Evolutionary conservation across 2,113 vertebrate species (phyloP).

Genomic region (Psophia crepitans): DNA sequence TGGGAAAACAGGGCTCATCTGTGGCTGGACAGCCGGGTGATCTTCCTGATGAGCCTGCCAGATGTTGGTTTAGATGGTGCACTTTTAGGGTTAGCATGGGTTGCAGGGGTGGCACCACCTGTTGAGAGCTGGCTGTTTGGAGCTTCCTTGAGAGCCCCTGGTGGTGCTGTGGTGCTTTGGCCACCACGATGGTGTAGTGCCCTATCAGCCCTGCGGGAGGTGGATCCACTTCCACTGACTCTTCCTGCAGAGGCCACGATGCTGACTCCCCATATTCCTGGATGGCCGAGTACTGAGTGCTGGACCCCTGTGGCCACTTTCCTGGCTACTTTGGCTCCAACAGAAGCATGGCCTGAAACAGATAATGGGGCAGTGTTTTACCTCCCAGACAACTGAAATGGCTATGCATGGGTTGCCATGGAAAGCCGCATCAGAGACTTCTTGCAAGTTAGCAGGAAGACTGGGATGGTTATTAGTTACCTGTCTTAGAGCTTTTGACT

Average conservation of each 20-base stretch:
- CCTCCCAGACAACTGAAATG: accelerated
- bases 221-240: no score
- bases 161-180: no score
- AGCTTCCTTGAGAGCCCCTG: no score
- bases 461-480: background rate
- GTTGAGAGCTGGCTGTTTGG: no score
- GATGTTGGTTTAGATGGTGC: no score
- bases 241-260: accelerated
- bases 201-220: background rate
- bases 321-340: background rate
- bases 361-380: accelerated
- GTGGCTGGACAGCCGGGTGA: background rate
- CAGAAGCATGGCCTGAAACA: background rate
- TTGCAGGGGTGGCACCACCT: no score
- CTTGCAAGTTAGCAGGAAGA: background rate
- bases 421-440: background rate
- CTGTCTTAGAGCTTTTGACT: background rate
- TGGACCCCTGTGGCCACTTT: background rate
- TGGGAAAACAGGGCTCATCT: background rate
- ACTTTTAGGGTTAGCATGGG: no score
- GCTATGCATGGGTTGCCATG: accelerated
- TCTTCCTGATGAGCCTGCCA: no score
- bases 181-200: background rate
- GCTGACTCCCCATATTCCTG: accelerated
- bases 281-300: background rate